A percentile compares a stretch with the other conserved stretches of the same genome.
phyloP scores from a whole-genome alignment of 2,797 vertebrate genomes.

The Spinus olivaceus region DNA sequence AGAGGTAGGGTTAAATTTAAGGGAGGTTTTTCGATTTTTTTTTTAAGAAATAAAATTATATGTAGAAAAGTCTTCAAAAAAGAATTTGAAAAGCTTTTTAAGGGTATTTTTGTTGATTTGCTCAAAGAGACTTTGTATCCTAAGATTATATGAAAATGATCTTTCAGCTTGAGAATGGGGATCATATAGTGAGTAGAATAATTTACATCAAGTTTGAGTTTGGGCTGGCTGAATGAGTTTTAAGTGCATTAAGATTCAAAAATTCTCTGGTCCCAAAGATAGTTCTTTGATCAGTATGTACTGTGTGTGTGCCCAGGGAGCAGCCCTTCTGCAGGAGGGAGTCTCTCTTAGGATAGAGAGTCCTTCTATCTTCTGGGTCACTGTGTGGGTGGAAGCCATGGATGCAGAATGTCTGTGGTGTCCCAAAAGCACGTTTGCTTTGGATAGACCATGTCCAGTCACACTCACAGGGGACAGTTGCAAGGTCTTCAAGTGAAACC shows the following conservation, averaged over 20 bases:
- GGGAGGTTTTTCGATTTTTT: rapidly evolving
- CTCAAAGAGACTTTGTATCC: background rate
- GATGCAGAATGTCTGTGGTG: background rate
- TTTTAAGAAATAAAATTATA: background rate
- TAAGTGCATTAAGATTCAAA: background rate
- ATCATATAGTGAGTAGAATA: background rate
- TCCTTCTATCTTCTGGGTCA: background rate
- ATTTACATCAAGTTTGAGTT: background rate
- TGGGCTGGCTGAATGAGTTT: background rate
- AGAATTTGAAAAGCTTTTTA: background rate
- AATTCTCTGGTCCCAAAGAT: background rate
- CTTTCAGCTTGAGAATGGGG: background rate
- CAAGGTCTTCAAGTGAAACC: background rate
- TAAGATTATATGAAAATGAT: background rate
- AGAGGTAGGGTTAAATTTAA: background rate
- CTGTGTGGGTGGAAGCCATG: background rate
- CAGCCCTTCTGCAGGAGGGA: background rate
- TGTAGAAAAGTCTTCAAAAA: background rate
- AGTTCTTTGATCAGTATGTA: background rate
- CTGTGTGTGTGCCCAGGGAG: background rate
- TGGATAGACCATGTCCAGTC: background rate
- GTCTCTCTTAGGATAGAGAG: background rate
- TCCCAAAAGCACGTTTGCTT: background rate
- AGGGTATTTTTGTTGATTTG: background rate
- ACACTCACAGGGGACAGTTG: background rate